A percentile compares a stretch with the other conserved stretches of the same genome.
These are phyloP conservation scores for Actinemys pallida DNA, from an alignment of 2,113 vertebrate genomes.

Conservation along the genomic window DNA sequence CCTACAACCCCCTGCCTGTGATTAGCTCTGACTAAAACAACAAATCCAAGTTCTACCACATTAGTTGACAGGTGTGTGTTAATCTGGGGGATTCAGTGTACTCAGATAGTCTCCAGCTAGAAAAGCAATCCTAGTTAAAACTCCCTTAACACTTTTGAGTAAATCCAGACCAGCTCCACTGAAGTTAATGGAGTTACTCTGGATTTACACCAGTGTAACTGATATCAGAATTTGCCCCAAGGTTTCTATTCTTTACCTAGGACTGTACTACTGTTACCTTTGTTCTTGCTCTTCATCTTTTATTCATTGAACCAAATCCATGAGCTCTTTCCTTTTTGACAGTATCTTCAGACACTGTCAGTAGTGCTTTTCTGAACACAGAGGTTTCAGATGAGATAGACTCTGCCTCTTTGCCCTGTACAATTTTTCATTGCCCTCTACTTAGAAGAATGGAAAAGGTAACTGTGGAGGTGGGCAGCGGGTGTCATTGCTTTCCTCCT, in stretches of 20 bases:
- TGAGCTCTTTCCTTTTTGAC: background rate
- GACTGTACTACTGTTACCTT: background rate
- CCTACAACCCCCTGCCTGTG: background rate
- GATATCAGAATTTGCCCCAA: background rate
- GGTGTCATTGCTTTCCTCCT: background rate
- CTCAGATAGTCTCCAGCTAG: accelerated
- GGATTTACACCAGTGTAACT: background rate
- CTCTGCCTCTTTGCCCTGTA: background rate
- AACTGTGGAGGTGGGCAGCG: background rate
- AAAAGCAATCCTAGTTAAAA: background rate
- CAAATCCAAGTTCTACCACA: background rate
- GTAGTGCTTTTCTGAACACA: background rate
- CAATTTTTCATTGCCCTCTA: background rate
- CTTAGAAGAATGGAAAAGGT: background rate
- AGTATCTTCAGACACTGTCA: background rate
- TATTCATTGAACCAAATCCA: background rate
- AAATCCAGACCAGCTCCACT: background rate
- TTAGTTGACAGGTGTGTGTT: background rate
- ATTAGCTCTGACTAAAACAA: background rate
- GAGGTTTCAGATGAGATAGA: background rate
- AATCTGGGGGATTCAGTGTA: background rate
- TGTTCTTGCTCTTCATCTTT: background rate
- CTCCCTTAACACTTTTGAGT: background rate
- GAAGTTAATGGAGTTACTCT: accelerated
- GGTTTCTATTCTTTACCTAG: background rate